Conservation (phyloP, 2,797 vertebrate species). For the Girardinus metallicus region DNA sequence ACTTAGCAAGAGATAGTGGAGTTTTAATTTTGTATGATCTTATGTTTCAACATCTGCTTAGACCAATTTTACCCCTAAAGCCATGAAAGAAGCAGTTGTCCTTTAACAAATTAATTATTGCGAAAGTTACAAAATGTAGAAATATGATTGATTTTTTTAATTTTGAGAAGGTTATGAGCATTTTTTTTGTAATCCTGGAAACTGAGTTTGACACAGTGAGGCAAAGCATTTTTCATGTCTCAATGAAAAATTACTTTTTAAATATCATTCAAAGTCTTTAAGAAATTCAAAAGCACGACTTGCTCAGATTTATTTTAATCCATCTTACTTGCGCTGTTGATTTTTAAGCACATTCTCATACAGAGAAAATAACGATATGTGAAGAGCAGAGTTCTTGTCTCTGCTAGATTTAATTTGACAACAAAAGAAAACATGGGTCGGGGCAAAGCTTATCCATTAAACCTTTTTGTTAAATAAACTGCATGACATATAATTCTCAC, state of each 20-base stretch:
- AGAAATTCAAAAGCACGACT: not conserved
- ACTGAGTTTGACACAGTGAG: not conserved
- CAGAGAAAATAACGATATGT: not conserved
- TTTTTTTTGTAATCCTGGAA: not conserved
- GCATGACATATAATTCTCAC: slow-evolving; percentile 12
- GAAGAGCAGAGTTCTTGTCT: not conserved
- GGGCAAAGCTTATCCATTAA: slow-evolving; percentile 7
- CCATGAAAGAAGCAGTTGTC: not conserved
- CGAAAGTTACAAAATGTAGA: not conserved
- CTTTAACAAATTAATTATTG: not conserved
- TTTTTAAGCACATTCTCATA: slow-evolving; percentile 7
- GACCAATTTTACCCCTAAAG: not conserved
- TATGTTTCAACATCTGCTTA: not conserved
- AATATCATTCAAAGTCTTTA: slow-evolving; percentile 1
- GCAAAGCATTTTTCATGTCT: not conserved
- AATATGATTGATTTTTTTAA: not conserved
- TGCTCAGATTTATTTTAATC: slow-evolving; percentile 4
- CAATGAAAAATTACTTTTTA: not conserved
- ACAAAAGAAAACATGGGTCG: slow-evolving; percentile 10
- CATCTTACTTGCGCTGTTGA: not conserved
- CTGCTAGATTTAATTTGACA: slow-evolving; percentile 16
- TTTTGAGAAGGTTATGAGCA: not conserved
- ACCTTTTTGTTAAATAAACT: slow-evolving; percentile 9
- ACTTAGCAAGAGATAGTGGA: not conserved
- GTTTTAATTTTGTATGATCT: not conserved